Base-by-base conservation (phyloP, 1,140 invertebrate genomes). In the Lepeophtheirus salmonis region DNA sequence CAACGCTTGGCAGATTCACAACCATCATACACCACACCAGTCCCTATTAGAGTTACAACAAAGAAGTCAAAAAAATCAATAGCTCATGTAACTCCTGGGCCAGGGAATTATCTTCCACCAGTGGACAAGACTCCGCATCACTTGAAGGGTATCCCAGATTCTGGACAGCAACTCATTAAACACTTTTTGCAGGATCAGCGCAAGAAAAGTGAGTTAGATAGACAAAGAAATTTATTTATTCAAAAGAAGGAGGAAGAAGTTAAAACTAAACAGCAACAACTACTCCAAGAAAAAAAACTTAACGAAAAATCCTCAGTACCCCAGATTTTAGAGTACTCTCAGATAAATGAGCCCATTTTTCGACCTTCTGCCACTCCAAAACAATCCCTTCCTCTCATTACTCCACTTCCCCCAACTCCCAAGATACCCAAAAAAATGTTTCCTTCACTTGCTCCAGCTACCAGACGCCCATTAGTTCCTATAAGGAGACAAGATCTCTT, bases 101-200 rank as follows among this genome's bases (percentile, higher is more conserved):
- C 55, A n/a, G 55, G 55, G 14, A 57, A 57, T 16, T 57, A 57
- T 57, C 21, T 16, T 30, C 55, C 55, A 17, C 55, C 55, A 1
- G 17, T 57, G 22, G 55, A 57, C 3, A 57, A 26, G 3, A 26
- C 55, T 2, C 55, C 55, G 12, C 16, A 25, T 14, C 23, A 14
- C 2, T n/a, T 57, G 16, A n/a, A 14, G 25, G 55, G 55, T 17
- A 17, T 23, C 21, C 55, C 55, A 50, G 55, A 23, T 17, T 57
- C 55, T 26, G 55, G 55, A 57, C 55, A 57, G 14, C 55, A 57
- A 41, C 55, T 57, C 22, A 57, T 57, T 57, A 57, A 57, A 23
- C 23, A 57, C 26, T 57, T 23, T 41, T 16, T 57, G 6, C 30
- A 41, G 30, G n/a, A 6, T 10, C 30, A 41, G n/a, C 30, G 30